phyloP scores from a whole-genome alignment of 2,113 vertebrate genomes.

The Equus quagga region DNA sequence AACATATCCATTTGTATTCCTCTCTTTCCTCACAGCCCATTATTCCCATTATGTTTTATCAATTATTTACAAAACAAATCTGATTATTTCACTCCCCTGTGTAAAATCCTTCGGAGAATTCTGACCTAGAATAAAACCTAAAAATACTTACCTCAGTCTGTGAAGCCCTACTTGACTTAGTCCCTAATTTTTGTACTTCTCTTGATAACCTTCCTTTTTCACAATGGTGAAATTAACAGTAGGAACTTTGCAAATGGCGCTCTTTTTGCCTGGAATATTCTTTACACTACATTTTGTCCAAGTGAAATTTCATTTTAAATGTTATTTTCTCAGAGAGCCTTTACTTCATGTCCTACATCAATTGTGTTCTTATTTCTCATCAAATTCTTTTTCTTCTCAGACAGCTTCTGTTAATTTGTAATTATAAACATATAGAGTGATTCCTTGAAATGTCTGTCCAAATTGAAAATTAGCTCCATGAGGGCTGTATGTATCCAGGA shows the following conservation, averaged over 20 bases:
- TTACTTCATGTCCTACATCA: neutral
- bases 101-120: neutral
- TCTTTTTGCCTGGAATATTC: neutral
- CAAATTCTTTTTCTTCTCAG: neutral
- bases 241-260: neutral
- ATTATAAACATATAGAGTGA: neutral
- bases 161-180: neutral
- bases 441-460: neutral
- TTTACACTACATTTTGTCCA: neutral
- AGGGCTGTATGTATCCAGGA: too few relatives aligned
- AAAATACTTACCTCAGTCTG: neutral
- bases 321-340: neutral
- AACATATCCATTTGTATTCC: neutral
- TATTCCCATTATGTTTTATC: neutral
- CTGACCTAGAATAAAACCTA: neutral
- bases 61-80: neutral
- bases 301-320: neutral
- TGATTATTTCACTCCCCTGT: neutral
- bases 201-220: neutral
- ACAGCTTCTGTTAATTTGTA: neutral
- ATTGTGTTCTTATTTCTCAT: neutral
- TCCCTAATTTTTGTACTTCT: neutral
- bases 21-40: neutral
- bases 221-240: neutral
- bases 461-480: neutral